These are phyloP conservation scores for Mimumesa dahlbomi DNA, from an alignment of 2,888 invertebrate genomes.

Conservation along the genomic window DNA sequence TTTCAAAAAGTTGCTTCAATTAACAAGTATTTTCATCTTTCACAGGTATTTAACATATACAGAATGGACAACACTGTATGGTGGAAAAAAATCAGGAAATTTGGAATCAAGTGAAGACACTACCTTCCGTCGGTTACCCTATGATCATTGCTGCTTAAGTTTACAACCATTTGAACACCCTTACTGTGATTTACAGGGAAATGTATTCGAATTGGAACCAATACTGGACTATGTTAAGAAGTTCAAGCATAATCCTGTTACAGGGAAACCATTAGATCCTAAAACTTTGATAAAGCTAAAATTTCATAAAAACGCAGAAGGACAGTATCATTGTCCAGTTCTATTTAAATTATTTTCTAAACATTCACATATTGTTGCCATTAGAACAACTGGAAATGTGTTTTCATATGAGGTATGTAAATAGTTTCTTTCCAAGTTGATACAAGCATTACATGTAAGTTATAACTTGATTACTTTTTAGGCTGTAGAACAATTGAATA, in stretches of 20 bases:
- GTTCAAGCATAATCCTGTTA: slow-evolving; percentile 96
- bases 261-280: slow-evolving; percentile 92
- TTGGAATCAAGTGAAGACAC: slow-evolving; percentile 88
- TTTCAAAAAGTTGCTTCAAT: neutral
- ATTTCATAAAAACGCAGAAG: slow-evolving; percentile 92
- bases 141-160: slow-evolving; percentile 94
- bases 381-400: slow-evolving; percentile 96
- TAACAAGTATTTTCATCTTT: neutral
- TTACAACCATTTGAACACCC: slow-evolving; percentile 96
- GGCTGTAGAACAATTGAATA: slow-evolving; percentile 96
- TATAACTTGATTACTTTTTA: too few relatives aligned
- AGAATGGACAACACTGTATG: slow-evolving; percentile 94
- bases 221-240: slow-evolving; percentile 93
- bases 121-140: slow-evolving; percentile 95
- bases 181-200: slow-evolving; percentile 93
- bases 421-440: too few relatives aligned
- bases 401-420: slow-evolving; percentile 88
- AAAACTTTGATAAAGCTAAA: slow-evolving; percentile 92
- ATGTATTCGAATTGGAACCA: slow-evolving; percentile 95
- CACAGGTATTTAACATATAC: slow-evolving; percentile 92
- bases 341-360: slow-evolving; percentile 95
- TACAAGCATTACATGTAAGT: too few relatives aligned
- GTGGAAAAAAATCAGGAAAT: slow-evolving; percentile 88
- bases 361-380: slow-evolving; percentile 95
- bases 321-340: slow-evolving; percentile 95